A percentile compares a stretch with the other conserved stretches of the same genome.
These are phyloP conservation scores for Hydroisotoma schaefferi DNA, from an alignment of 2,888 invertebrate genomes.

Conservation along the genomic window DNA sequence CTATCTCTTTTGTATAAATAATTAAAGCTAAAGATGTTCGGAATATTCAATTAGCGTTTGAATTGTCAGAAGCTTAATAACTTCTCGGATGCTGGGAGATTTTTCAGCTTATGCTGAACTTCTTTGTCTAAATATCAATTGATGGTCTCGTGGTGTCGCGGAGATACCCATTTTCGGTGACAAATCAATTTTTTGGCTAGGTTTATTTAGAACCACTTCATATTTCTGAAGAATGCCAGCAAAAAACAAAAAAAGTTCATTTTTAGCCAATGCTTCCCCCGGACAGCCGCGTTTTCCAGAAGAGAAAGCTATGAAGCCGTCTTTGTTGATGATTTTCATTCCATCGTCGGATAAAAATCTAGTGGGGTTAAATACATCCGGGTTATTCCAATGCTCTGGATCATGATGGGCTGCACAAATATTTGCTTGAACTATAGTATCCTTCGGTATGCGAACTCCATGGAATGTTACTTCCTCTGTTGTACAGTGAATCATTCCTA, in stretches of 20 bases:
- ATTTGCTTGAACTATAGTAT: constrained; percentile 32
- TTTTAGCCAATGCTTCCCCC: constrained; percentile 30
- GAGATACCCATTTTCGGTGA: constrained; percentile 27
- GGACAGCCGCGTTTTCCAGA: constrained; percentile 36
- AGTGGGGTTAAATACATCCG: constrained; percentile 29
- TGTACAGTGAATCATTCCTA: constrained; percentile 35
- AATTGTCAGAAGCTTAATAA: background rate
- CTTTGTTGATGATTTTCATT: constrained; percentile 1
- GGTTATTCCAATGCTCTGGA: constrained; percentile 26
- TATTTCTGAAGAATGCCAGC: constrained; percentile 27
- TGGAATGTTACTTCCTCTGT: constrained; percentile 21
- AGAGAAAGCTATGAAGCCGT: constrained; percentile 35
- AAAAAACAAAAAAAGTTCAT: constrained; percentile 33
- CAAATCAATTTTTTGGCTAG: background rate
- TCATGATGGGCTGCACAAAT: constrained; percentile 32
- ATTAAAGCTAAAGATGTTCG: too few relatives aligned
- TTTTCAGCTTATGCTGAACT: too few relatives aligned
- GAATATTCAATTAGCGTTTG: background rate
- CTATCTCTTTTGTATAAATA: too few relatives aligned
- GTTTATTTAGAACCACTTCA: constrained; percentile 11
- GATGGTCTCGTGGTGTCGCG: constrained; percentile 27
- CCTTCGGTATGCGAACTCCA: constrained; percentile 33
- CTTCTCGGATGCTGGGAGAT: too few relatives aligned
- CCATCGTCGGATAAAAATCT: constrained; percentile 26
- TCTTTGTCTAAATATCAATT: constrained; percentile 6